A percentile compares a stretch with the other conserved stretches of the same genome.
These are phyloP conservation scores for Edolisoma coerulescens DNA, from an alignment of 2,113 vertebrate species.

Conservation along the genomic window DNA sequence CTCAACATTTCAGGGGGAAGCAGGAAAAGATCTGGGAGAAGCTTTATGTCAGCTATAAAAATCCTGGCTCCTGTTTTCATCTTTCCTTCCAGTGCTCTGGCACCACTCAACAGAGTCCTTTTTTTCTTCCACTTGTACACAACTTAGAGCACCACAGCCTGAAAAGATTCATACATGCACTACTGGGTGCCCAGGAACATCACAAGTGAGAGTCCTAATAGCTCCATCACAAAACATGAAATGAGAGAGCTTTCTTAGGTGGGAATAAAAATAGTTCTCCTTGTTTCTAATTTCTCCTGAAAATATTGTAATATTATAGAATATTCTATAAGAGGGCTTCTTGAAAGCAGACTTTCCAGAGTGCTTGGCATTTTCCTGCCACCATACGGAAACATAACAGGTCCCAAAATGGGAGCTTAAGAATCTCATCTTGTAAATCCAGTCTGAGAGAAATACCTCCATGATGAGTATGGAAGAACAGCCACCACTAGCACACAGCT, in stretches of 20 bases:
- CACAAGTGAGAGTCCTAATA: not conserved
- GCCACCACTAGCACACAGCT: too few species aligned
- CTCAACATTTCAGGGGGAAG: not conserved
- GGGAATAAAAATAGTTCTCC: not conserved
- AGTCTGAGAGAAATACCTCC: not conserved
- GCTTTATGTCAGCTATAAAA: not conserved
- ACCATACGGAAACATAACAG: not conserved
- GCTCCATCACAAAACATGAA: not conserved
- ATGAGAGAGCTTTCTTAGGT: not conserved
- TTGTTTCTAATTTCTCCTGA: not conserved
- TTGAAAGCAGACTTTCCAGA: not conserved
- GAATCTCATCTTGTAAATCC: not conserved
- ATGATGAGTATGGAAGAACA: not conserved
- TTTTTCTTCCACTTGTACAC: not conserved
- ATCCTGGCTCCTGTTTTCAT: not conserved
- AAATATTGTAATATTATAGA: not conserved
- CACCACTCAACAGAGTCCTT: not conserved
- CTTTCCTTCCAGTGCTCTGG: not conserved
- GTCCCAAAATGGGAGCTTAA: not conserved
- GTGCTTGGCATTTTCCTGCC: not conserved
- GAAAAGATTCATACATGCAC: accelerated
- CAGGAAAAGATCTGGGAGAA: not conserved
- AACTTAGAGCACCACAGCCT: not conserved
- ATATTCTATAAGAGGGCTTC: not conserved
- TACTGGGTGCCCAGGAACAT: not conserved